These are phyloP conservation scores for Phainopepla nitens DNA, from an alignment of 2,113 vertebrate genomes.

Conservation along the genomic window DNA sequence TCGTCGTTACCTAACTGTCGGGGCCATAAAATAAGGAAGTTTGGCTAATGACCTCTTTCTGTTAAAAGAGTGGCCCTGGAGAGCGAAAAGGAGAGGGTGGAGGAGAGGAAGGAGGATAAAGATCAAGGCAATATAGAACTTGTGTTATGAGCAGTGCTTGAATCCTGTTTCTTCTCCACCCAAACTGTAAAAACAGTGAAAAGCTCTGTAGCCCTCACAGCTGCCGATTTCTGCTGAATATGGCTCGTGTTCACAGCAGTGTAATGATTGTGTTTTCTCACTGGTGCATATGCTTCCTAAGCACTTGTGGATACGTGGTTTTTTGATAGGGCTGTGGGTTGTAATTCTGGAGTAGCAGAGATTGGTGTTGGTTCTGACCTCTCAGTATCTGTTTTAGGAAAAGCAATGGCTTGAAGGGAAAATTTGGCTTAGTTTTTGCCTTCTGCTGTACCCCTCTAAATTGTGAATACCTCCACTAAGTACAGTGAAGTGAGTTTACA, in stretches of 20 bases:
- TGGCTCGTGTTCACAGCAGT: background rate
- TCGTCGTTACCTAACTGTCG: conserved; percentile 29
- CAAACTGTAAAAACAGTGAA: conserved; percentile 50
- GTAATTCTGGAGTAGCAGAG: background rate
- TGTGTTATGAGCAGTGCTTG: conserved; percentile 34
- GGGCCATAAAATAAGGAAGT: conserved; percentile 53
- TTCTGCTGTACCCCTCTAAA: background rate
- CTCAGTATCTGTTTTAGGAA: background rate
- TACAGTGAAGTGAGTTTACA: background rate
- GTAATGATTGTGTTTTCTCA: conserved; percentile 13
- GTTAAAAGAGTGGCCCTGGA: conserved; percentile 53
- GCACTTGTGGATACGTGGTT: background rate
- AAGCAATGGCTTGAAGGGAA: background rate
- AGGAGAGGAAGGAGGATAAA: background rate
- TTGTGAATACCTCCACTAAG: background rate
- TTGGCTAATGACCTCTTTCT: conserved; percentile 60
- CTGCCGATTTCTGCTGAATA: conserved; percentile 51
- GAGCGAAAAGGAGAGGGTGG: background rate
- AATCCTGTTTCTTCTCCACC: conserved; percentile 55
- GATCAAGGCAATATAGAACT: conserved; percentile 65
- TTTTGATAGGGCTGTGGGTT: background rate
- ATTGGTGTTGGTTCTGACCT: background rate
- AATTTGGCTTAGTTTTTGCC: background rate
- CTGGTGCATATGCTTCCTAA: background rate
- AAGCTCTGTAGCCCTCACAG: conserved; percentile 32